Evolutionary conservation across 2,797 vertebrate species (phyloP).

Genomic region (Cirrhinus mrigala): DNA sequence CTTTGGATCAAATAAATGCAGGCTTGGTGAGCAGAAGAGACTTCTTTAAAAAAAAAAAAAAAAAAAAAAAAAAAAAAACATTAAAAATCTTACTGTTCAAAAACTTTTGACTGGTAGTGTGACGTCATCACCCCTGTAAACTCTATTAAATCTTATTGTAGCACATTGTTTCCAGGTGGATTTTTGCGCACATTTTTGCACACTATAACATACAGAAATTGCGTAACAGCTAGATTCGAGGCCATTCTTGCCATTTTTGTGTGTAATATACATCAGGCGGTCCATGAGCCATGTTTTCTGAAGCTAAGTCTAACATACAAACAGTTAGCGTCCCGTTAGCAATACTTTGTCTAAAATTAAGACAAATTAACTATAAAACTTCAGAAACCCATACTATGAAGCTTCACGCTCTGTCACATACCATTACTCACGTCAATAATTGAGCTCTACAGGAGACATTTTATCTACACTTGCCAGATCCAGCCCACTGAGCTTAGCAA

Average conservation of each 20-base stretch:
- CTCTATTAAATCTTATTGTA: not conserved
- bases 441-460: conserved; percentile 34
- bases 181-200: not conserved
- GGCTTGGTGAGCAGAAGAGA: too few relatives aligned
- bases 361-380: not conserved
- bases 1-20: too few relatives aligned
- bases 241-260: not conserved
- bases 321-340: not conserved
- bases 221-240: not conserved
- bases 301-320: not conserved
- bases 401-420: not conserved
- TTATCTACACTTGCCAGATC: conserved; percentile 46
- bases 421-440: conserved; percentile 23
- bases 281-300: not conserved
- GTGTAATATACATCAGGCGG: not conserved
- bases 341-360: not conserved
- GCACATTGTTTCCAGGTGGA: not conserved
- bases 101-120: too few relatives aligned
- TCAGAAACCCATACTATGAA: not conserved
- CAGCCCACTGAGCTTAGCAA: conserved; percentile 8
- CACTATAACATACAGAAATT: not conserved
- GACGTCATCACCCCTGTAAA: too few relatives aligned
- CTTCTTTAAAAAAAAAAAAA: too few relatives aligned
- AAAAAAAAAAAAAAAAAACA: too few relatives aligned
- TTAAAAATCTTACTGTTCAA: too few relatives aligned